phyloP scores from a whole-genome alignment of 2,888 invertebrate species.

The Vanessa cardui region DNA sequence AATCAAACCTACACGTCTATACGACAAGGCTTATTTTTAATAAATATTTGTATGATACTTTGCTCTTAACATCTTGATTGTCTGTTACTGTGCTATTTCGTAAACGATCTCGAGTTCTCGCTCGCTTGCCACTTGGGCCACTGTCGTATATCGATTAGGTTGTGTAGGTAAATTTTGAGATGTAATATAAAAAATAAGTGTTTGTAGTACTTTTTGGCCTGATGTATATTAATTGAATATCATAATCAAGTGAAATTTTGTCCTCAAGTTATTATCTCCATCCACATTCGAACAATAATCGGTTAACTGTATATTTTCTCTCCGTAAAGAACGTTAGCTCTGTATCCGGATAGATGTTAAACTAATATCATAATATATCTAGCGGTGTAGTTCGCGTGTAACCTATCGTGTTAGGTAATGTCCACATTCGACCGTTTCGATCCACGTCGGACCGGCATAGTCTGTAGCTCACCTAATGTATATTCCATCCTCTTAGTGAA shows the following conservation, averaged over 20 bases:
- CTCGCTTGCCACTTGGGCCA: conserved; percentile 58
- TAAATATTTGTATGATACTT: conserved; percentile 34
- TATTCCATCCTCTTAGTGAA: conserved; percentile 80
- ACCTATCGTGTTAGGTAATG: conserved; percentile 51
- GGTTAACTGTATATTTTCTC: conserved; percentile 39
- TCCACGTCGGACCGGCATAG: conserved; percentile 53
- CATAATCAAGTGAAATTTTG: conserved; percentile 55
- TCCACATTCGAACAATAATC: conserved; percentile 79
- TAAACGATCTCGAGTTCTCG: not conserved
- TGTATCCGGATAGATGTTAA: not conserved
- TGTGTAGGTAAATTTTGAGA: conserved; percentile 63
- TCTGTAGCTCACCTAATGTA: conserved; percentile 77
- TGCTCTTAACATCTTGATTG: conserved; percentile 31
- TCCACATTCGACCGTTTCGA: conserved; percentile 55
- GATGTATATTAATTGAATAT: conserved; percentile 57
- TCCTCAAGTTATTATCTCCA: conserved; percentile 77
- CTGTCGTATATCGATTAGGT: conserved; percentile 64
- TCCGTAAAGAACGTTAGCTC: conserved; percentile 47
- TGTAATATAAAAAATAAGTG: conserved; percentile 55
- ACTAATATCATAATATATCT: conserved; percentile 59
- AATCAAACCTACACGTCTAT: conserved; percentile 12
- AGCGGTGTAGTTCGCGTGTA: conserved; percentile 56
- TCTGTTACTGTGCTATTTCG: conserved; percentile 12
- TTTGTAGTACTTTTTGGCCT: conserved; percentile 60
- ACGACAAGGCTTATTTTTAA: conserved; percentile 22